Conservation (phyloP, 2,888 invertebrate species). For the Lepidonotus clava region DNA sequence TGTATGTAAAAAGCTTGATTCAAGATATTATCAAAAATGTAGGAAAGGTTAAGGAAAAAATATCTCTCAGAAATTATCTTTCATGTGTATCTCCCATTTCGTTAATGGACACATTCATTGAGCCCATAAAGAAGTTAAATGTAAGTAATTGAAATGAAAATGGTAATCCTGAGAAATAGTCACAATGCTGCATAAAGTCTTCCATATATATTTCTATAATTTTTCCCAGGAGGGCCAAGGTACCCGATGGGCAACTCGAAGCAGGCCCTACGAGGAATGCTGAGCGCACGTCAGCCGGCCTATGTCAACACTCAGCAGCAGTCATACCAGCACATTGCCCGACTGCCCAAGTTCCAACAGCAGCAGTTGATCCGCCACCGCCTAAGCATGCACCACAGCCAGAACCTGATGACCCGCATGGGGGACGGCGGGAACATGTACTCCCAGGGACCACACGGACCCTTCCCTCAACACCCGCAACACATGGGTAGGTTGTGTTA, state of each 20-base stretch:
- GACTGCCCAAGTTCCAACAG: slow-evolving; percentile 10
- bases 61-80: too few species aligned
- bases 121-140: too few species aligned
- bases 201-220: too few species aligned
- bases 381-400: slow-evolving; percentile 21
- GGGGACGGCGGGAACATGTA: slow-evolving; percentile 41
- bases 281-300: slow-evolving; percentile 21
- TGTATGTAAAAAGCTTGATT: too few species aligned
- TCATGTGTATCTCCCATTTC: too few species aligned
- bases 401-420: slow-evolving; percentile 14
- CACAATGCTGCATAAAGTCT: too few species aligned
- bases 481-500: slow-evolving; percentile 49
- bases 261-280: slow-evolving; percentile 14
- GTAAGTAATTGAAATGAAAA: too few species aligned
- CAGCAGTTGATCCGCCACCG: slow-evolving; percentile 18
- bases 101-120: too few species aligned
- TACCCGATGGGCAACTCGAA: not conserved
- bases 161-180: too few species aligned
- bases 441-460: slow-evolving; percentile 29
- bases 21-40: too few species aligned
- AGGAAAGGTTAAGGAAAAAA: too few species aligned
- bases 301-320: not conserved
- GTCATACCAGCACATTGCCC: not conserved
- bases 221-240: slow-evolving; percentile 26
- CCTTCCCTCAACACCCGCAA: slow-evolving; percentile 38